Evolutionary conservation across 2,888 invertebrate genomes (phyloP), one percentile per base, ranked within the genome.

Genomic region (Drosophila borborema): DNA sequence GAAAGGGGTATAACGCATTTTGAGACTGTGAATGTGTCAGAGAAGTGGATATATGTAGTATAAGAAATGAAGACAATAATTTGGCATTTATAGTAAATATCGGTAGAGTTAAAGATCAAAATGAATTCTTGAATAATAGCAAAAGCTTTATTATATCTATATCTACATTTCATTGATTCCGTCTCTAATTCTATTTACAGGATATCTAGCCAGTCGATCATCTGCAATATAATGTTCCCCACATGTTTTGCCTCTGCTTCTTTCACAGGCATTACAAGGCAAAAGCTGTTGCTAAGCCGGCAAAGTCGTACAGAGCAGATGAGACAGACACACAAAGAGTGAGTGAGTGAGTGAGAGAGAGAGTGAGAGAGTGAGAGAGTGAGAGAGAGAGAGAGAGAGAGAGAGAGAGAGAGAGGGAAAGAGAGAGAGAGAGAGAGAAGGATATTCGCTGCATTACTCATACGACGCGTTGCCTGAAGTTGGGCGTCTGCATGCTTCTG

Each of bases 211-310:
- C 7, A 41, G 59, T 61, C 53, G n/a, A 49, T 3, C 12, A 34
- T 46, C 3, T 2, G 14, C 12, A 8, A 16, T 0, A 18, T 0
- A 8, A 12, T 34, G 28, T 4, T 46, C 20, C 31, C 31, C 72
- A 40, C 45, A 23, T 28, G 20, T 10, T 38, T 72, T 71, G 60
- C 18, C 12, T 48, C 49, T 65, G 55, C 41, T 53, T 67, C 72
- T 53, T 67, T 59, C 59, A 59, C 86, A 74, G 48, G 71, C 65
- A 61, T 67, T 64, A 65, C 74, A 69, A 51, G 60, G 69, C 65
- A 63, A 58, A 70, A 70, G 83, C 80, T 86, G 89, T 86, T 82
- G 85, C 82, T 89, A 89, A 86, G 82, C 64, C 86, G 72, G 53
- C 68, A 67, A 31, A 67, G 20, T 45, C 60, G 60, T 48, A 65